These are phyloP conservation scores for Pelagia noctiluca DNA, from an alignment of 30 jellyfish, hydroid and myxozoan species.

Conservation along the genomic window DNA sequence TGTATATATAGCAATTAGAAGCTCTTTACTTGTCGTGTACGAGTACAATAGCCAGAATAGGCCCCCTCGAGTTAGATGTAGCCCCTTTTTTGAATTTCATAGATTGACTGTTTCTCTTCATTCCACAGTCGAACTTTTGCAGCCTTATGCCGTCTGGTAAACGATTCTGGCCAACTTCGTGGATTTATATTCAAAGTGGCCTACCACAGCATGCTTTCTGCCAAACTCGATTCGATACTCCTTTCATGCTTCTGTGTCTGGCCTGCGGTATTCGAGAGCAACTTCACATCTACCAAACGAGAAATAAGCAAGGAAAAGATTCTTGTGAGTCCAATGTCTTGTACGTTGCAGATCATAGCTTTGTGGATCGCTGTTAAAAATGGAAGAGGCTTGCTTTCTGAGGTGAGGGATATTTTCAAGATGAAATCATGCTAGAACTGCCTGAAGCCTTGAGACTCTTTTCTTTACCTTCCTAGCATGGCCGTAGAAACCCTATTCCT, in stretches of 20 bases:
- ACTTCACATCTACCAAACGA: not conserved
- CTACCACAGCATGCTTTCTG: not conserved
- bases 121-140: conserved; percentile 49
- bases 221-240: conserved; percentile 7
- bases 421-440: no score
- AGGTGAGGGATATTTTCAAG: not conserved
- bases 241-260: conserved; percentile 53
- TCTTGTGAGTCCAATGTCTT: not conserved
- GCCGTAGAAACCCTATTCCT: not conserved
- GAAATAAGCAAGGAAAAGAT: not conserved
- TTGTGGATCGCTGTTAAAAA: not conserved
- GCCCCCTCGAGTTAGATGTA: not conserved
- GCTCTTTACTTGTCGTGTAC: no score
- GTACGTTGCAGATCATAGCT: not conserved
- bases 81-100: not conserved
- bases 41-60: no score
- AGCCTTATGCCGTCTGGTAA: conserved; percentile 39
- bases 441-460: no score
- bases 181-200: conserved; percentile 32
- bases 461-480: not conserved
- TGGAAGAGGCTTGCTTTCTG: not conserved
- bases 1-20: not conserved
- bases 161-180: conserved; percentile 1
- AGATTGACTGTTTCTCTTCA: not conserved
- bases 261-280: conserved; percentile 45